Base-by-base conservation (phyloP, 1,140 invertebrate species). In the Chlorops oryzae region DNA sequence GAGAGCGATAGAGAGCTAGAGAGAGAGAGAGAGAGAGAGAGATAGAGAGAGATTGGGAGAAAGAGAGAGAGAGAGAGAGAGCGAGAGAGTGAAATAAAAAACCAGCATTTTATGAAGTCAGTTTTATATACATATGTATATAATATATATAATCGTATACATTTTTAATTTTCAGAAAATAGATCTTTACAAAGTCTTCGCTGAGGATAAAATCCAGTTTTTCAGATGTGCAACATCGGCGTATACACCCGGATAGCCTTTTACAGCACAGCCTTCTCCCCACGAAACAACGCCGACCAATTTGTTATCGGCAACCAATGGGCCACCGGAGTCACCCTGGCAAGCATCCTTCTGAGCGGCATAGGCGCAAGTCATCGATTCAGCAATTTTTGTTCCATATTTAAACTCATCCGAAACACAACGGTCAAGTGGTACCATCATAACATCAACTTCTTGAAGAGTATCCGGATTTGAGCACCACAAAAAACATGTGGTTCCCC, bases 201-300 rank as follows among this genome's bases (percentile, higher is more conserved):
- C n/a, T n/a, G n/a, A n/a, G n/a, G n/a, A n/a, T n/a, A n/a, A n/a
- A n/a, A 72, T 59, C 73, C 73, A 83, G n/a, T 51, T 5, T 0
- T 52, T 49, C 18, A 77, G 75, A 12, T 66, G 56, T 2, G 78
- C 73, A 12, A 86, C 78, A 35, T 82, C 77, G 0, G 82, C 80
- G 59, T 86, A 86, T 13, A 87, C 81, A 2, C 84, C 84, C 0
- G 84, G 84, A 51, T 80, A 77, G 5, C 70, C 73, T 2, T 66
- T 59, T 27, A 73, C 72, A 12, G 77, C 84, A 50, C 85, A 87
- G 0, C 81, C 81, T 10, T 75, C 76, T 4, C 85, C 84, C 82
- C 83, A 86, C 1, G 83, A 84, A 0, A 83, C 79, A 9, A 86
- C 62, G 18, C 84, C 84, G 4, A 73, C 70, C 5, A 80, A 62